Conservation (phyloP, 92 coral and sea anemone species). For the Zoanthus solanderi region DNA sequence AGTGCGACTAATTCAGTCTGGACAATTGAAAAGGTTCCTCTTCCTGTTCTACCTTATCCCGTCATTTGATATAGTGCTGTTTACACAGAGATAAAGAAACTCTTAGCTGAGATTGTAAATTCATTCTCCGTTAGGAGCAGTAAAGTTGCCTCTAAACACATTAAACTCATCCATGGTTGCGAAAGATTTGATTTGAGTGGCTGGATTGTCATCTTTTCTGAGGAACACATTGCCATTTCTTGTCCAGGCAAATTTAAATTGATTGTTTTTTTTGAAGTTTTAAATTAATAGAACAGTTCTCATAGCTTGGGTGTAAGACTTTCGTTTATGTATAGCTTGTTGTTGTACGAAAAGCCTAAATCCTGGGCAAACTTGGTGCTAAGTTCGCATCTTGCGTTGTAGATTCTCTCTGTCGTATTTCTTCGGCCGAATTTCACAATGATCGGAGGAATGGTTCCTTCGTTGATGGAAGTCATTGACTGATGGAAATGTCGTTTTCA, state of each 20-base stretch:
- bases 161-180: neutral
- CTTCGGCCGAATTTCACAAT: constrained; percentile 24
- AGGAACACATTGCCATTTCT: constrained; percentile 18
- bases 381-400: constrained; percentile 13
- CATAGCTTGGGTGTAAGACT: constrained; percentile 33
- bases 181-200: neutral
- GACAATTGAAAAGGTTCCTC: too few relatives aligned
- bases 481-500: constrained; percentile 43
- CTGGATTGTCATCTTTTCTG: neutral
- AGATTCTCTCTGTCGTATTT: constrained; percentile 23
- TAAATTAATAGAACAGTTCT: constrained; percentile 22
- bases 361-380: neutral
- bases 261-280: constrained; percentile 31
- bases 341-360: constrained; percentile 27
- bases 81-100: too few relatives aligned
- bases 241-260: constrained; percentile 39
- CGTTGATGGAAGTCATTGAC: constrained; percentile 39
- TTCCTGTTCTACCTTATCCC: too few relatives aligned
- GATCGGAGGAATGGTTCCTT: constrained; percentile 19
- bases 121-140: neutral
- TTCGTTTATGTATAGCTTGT: constrained; percentile 40
- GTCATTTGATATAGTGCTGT: too few relatives aligned
- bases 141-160: neutral
- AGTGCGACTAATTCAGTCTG: too few relatives aligned
- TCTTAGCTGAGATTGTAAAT: neutral